Evolutionary conservation across 1,140 invertebrate species (phyloP).

Genomic region (Nilaparvata lugens): DNA sequence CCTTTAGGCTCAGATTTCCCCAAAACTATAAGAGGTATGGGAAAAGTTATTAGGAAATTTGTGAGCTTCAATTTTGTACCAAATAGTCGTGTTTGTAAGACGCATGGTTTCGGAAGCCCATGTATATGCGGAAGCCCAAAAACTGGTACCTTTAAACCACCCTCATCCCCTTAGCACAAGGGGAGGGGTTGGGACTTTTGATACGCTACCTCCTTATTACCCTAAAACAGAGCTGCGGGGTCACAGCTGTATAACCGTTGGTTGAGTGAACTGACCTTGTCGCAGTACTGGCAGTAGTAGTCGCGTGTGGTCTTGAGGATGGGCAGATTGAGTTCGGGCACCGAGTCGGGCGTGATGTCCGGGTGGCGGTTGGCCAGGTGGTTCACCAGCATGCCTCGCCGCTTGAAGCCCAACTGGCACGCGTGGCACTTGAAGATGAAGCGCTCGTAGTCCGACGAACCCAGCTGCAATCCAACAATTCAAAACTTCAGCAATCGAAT

Average conservation of each 20-base stretch:
- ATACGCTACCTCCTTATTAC: neutral
- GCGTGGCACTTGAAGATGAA: constrained; percentile 75
- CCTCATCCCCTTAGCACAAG: too few relatives aligned
- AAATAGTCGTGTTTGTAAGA: too few relatives aligned
- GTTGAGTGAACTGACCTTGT: constrained; percentile 45
- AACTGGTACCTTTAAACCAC: too few relatives aligned
- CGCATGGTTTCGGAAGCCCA: too few relatives aligned
- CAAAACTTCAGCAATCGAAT: too few relatives aligned
- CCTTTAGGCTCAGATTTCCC: too few relatives aligned
- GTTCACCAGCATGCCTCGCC: constrained; percentile 76
- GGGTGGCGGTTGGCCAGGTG: constrained; percentile 79
- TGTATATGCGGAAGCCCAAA: neutral
- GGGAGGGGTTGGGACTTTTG: too few relatives aligned
- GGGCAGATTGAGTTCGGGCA: constrained; percentile 74
- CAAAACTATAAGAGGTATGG: too few relatives aligned
- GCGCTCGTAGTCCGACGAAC: constrained; percentile 44
- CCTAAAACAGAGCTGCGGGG: too few relatives aligned
- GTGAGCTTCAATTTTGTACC: too few relatives aligned
- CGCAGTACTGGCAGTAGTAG: constrained; percentile 80
- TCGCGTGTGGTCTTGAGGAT: constrained; percentile 69
- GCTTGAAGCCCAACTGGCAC: constrained; percentile 72
- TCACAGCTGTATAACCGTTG: neutral
- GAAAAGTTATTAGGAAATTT: too few relatives aligned
- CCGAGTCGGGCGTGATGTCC: constrained; percentile 58
- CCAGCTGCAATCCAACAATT: constrained; percentile 17